phyloP scores from a whole-genome alignment of 64 coral and sea anemone species.

The Montipora foliosa region DNA sequence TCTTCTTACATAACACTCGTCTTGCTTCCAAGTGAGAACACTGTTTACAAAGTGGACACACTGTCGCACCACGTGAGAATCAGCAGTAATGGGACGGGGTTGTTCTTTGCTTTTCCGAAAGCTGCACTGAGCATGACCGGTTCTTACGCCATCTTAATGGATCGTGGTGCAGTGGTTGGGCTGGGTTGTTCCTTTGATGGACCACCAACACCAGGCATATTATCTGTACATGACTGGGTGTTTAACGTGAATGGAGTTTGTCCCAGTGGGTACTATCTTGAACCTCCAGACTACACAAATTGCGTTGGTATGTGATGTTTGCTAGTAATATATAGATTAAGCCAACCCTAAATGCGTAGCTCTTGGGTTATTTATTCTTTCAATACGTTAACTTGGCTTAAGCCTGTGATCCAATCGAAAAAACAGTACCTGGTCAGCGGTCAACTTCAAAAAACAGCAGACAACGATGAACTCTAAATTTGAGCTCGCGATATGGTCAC shows the following conservation, averaged over 20 bases:
- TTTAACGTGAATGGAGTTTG: not conserved
- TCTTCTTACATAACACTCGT: slow-evolving; percentile 15
- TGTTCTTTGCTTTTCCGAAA: not conserved
- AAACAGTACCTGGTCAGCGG: too few species aligned
- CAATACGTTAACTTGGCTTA: too few species aligned
- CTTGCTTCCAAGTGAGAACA: not conserved
- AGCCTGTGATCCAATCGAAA: too few species aligned
- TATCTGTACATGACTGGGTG: not conserved
- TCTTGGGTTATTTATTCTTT: too few species aligned
- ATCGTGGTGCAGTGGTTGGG: slow-evolving; percentile 28
- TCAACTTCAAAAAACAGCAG: too few species aligned
- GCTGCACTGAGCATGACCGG: slow-evolving; percentile 18
- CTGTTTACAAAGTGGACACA: slow-evolving; percentile 20
- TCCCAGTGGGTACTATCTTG: not conserved
- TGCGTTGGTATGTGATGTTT: slow-evolving; percentile 11
- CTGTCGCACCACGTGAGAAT: not conserved
- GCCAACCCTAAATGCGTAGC: not conserved
- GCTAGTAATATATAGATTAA: not conserved
- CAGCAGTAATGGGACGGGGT: not conserved
- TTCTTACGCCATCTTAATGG: slow-evolving; percentile 26
- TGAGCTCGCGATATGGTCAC: too few species aligned
- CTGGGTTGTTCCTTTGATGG: slow-evolving; percentile 7
- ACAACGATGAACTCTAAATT: too few species aligned
- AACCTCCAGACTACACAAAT: not conserved
- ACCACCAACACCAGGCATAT: slow-evolving; percentile 22